A percentile compares a stretch with the other conserved stretches of the same genome.
Evolutionary conservation across 2,797 vertebrate genomes (phyloP).

Genomic region (Prionace glauca): DNA sequence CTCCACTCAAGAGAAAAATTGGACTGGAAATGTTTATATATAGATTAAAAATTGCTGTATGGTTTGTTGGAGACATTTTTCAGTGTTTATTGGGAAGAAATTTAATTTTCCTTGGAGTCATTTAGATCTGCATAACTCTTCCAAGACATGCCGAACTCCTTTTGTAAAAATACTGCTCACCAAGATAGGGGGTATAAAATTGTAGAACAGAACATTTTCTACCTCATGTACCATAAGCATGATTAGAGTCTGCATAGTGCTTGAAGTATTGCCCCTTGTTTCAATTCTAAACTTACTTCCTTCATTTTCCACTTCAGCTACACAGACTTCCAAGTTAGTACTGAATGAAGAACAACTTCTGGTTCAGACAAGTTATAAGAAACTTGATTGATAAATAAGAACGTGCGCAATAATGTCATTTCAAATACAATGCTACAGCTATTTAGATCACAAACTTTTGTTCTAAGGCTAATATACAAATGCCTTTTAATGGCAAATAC

Average conservation of each 20-base stretch:
- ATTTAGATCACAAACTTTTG: neutral
- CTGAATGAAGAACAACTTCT: neutral
- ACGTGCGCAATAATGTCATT: neutral
- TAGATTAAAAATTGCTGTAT: neutral
- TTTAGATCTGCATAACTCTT: neutral
- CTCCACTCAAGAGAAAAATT: neutral
- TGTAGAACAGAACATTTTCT: neutral
- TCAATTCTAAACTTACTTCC: neutral
- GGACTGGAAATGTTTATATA: neutral
- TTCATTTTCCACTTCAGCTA: neutral
- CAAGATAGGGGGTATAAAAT: neutral
- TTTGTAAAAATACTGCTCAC: neutral
- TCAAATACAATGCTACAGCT: neutral
- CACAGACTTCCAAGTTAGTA: neutral
- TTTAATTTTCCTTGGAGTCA: neutral
- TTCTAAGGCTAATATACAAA: neutral
- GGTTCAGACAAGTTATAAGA: neutral
- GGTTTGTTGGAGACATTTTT: neutral
- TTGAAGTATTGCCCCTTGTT: neutral
- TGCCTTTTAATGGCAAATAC: neutral
- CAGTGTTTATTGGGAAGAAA: neutral
- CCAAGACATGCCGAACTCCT: neutral
- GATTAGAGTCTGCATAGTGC: neutral
- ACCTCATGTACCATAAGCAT: neutral
- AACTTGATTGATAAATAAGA: neutral